Conservation (phyloP, 2,888 invertebrate genomes). For the Nomada lathburiana region DNA sequence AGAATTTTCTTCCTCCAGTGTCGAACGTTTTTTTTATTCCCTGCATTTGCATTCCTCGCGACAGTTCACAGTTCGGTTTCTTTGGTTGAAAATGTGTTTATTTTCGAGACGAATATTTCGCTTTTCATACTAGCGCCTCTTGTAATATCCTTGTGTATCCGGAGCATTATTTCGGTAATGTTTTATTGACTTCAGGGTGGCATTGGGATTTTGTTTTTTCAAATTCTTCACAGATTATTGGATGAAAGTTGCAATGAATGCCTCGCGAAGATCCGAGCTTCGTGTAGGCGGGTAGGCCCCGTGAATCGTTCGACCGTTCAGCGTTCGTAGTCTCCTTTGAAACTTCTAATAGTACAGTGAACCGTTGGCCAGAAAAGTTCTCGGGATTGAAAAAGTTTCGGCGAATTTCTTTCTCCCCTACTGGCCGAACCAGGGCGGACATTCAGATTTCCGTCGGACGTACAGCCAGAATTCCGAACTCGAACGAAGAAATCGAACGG, state of each 20-base stretch:
- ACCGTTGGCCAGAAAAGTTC: constrained; percentile 76
- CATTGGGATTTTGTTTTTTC: no score
- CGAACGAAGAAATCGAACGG: constrained; percentile 56
- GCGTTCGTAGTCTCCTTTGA: constrained; percentile 71
- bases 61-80: no score
- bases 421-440: constrained; percentile 63
- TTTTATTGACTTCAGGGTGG: no score
- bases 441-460: constrained; percentile 76
- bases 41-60: no score
- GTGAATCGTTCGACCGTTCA: constrained; percentile 59
- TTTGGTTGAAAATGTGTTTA: no score
- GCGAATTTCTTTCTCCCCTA: constrained; percentile 63
- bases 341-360: constrained; percentile 78
- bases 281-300: constrained; percentile 11
- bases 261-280: neutral
- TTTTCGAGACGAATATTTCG: no score
- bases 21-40: no score
- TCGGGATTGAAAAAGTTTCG: constrained; percentile 82
- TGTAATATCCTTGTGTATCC: no score
- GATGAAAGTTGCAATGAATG: neutral
- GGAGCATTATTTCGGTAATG: no score
- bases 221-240: neutral
- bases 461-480: constrained; percentile 61
- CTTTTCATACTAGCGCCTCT: no score
- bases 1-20: neutral